Evolutionary conservation across 2,797 vertebrate species (phyloP), one percentile per base, ranked within the genome.

Genomic region (Mareca penelope): DNA sequence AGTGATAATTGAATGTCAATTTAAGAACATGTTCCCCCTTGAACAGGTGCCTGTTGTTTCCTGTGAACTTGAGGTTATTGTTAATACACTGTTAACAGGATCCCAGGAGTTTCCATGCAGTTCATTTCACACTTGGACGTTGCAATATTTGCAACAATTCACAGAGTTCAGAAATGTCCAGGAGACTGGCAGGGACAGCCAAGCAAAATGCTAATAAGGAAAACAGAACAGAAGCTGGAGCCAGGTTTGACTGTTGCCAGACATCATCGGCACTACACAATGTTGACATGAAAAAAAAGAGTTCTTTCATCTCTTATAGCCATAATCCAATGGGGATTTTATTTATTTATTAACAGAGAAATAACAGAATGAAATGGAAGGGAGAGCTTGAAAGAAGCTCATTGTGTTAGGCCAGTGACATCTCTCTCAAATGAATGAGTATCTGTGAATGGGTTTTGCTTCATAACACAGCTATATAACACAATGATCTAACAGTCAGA

Each of bases 1-100:
- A 53, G 77, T 60, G 83, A 80, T 91, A 96, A 96, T 92, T 94
- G 92, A 80, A 63, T 70, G 93, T 92, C 82, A 15, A 0, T 91
- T 94, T 50, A 46, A 60, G 82, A 70, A 11, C 64, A 5, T 1
- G 73, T 56, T 91, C 52, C 12, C 63, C 31, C 14, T 33, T 3
- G 77, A 84, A 53, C 89, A 95, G 89, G 88, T 88, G 82, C 80
- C 88, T 81, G 85, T 63, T 92, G 63, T 78, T 94, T 82, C 68
- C 85, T 35, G 67, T 18, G 80, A 82, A 17, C 83, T 77, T 28
- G 29, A 18, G 94, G 93, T 81, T 61, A 9, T 75, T 80, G 93
- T 65, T 48, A 78, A 86, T 23, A 48, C 46, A 0, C 70, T 52
- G 80, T 2, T 87, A 56, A 24, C 88, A 65, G 80, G 33, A 39